These are phyloP conservation scores for Anas capensis DNA, from an alignment of 2,797 vertebrate species.

Conservation along the genomic window DNA sequence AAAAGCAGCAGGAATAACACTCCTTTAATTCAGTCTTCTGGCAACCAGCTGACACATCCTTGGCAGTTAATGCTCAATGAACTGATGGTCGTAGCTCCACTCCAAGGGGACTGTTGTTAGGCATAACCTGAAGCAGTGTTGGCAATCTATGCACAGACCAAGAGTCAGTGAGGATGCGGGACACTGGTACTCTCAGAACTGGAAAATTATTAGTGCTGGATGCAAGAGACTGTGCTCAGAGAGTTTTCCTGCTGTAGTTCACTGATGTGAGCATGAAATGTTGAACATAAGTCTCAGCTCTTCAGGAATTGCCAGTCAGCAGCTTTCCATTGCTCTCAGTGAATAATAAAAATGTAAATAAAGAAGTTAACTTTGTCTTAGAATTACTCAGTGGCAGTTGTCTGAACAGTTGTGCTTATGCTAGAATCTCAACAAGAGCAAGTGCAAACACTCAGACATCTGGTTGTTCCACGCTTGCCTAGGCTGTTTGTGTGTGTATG, in stretches of 20 bases:
- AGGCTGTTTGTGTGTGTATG: not conserved
- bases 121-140: not conserved
- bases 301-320: not conserved
- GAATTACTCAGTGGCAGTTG: slow-evolving; percentile 35
- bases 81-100: not conserved
- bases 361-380: not conserved
- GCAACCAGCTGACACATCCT: not conserved
- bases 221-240: not conserved
- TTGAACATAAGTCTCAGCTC: not conserved
- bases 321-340: not conserved
- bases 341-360: slow-evolving; percentile 34
- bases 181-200: too few species aligned
- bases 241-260: not conserved
- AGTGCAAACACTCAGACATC: slow-evolving; percentile 19
- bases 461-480: slow-evolving; percentile 31
- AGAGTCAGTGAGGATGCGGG: not conserved
- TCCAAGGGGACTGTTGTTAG: not conserved
- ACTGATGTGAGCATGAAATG: not conserved
- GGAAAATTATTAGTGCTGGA: not conserved
- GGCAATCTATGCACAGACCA: not conserved
- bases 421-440: slow-evolving; percentile 16
- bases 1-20: not conserved
- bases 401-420: slow-evolving; percentile 55
- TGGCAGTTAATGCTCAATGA: not conserved
- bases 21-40: slow-evolving; percentile 2